These are phyloP conservation scores for Acipenser oxyrinchus DNA, from an alignment of 2,797 vertebrate genomes.

Conservation along the genomic window DNA sequence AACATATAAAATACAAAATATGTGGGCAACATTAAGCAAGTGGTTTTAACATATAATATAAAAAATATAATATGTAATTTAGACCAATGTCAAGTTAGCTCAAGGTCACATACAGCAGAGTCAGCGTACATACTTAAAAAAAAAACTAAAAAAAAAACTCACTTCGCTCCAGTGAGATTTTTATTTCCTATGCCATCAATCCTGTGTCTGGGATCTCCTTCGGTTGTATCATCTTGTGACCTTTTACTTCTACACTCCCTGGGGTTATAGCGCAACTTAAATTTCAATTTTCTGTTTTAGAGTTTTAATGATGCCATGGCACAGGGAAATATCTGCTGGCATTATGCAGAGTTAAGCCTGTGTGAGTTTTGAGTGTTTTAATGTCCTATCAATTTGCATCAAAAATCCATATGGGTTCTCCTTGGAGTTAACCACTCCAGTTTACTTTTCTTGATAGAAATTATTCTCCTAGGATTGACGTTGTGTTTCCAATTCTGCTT, in stretches of 20 bases:
- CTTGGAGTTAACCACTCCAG: no score
- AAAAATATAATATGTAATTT: no score
- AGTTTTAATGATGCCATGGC: neutral
- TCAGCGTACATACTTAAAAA: neutral
- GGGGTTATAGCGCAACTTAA: neutral
- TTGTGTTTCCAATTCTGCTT: no score
- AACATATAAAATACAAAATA: no score
- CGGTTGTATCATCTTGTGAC: neutral
- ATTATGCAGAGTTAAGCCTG: neutral
- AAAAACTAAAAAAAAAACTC: neutral
- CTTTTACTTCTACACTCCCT: neutral
- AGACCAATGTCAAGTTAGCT: neutral
- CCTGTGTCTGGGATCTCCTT: neutral
- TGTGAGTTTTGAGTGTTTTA: neutral
- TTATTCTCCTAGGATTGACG: no score
- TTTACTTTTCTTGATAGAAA: no score
- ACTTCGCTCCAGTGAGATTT: constrained; percentile 8
- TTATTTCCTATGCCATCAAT: neutral
- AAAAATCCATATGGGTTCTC: neutral
- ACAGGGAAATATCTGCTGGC: neutral
- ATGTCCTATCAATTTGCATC: neutral
- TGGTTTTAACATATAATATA: no score
- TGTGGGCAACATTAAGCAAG: no score
- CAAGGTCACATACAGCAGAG: neutral
- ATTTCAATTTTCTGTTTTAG: neutral